phyloP scores from a whole-genome alignment of 2,888 invertebrate genomes.

The Nemoura dubitans region DNA sequence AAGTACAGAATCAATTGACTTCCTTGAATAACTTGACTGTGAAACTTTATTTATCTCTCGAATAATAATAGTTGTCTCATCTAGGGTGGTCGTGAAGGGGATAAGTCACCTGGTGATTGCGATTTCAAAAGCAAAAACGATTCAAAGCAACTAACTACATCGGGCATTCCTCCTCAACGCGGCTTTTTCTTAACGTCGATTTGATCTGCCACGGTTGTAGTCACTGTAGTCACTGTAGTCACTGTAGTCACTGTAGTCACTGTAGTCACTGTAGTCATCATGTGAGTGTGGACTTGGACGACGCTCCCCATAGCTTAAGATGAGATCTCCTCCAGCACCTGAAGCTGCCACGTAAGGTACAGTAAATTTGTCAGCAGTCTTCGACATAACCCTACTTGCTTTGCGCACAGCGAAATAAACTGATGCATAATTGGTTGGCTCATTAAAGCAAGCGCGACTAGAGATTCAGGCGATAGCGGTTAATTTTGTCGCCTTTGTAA shows the following conservation, averaged over 20 bases:
- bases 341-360: neutral
- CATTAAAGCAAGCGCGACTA: neutral
- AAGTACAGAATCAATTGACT: neutral
- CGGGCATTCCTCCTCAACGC: neutral
- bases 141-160: neutral
- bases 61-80: conserved; percentile 12
- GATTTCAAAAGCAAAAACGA: neutral
- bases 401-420: neutral
- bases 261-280: neutral
- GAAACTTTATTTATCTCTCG: conserved; percentile 12
- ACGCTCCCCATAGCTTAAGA: neutral
- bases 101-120: neutral
- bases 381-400: neutral
- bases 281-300: neutral
- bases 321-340: neutral
- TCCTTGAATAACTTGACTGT: neutral
- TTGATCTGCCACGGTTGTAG: neutral
- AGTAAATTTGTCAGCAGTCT: neutral
- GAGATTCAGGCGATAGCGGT: neutral
- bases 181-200: neutral
- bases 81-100: neutral
- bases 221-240: neutral
- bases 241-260: neutral
- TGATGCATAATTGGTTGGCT: neutral
- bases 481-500: neutral